Evolutionary conservation across 2,797 vertebrate species (phyloP).

Genomic region (Clarias fuscus): DNA sequence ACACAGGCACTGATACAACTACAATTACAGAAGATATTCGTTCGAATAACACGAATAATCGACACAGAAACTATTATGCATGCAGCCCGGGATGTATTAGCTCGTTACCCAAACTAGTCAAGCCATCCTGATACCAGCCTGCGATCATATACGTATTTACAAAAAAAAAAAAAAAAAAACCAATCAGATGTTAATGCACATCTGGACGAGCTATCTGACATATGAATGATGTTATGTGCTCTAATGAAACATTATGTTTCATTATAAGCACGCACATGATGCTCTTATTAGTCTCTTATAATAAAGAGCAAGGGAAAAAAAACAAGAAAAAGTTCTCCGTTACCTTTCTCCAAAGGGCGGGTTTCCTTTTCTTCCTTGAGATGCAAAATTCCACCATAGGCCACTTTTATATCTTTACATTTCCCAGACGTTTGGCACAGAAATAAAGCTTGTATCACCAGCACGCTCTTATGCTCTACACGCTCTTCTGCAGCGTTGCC

Average conservation of each 20-base stretch:
- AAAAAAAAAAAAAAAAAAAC: not conserved
- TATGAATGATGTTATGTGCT: not conserved
- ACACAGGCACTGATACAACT: not conserved
- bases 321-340: not conserved
- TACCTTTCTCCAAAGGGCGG: constrained; percentile 50
- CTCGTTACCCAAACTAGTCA: not conserved
- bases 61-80: not conserved
- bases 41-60: not conserved
- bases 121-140: not conserved
- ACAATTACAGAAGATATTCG: not conserved
- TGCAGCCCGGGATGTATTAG: not conserved
- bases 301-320: not conserved
- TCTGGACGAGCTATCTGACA: constrained; percentile 11
- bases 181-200: not conserved
- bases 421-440: not conserved
- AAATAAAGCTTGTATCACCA: not conserved
- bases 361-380: constrained; percentile 32
- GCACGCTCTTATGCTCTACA: too few relatives aligned
- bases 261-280: not conserved
- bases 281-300: not conserved
- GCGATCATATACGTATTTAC: not conserved
- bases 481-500: not conserved
- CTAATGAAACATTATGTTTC: not conserved
- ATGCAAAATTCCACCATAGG: constrained; percentile 42
- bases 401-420: constrained; percentile 16